A percentile compares a stretch with the other conserved stretches of the same genome.
Conservation (phyloP, 2,888 invertebrate species). For the Blastobasis lacticolella region DNA sequence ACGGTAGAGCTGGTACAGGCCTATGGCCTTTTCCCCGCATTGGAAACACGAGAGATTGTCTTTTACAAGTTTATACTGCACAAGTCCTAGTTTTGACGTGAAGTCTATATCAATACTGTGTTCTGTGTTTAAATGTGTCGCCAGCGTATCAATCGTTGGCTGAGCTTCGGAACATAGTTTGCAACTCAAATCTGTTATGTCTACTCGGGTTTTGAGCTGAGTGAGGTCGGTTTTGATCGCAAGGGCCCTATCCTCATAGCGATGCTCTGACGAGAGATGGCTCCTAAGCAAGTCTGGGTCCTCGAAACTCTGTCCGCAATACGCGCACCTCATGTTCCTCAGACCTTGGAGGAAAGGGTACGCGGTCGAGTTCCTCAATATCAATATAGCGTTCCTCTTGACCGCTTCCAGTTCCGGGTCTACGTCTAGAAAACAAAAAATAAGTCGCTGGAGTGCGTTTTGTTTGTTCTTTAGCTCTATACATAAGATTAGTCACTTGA, state of each 20-base stretch:
- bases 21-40: constrained; percentile 6
- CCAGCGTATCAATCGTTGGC: constrained; percentile 6
- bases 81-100: constrained; percentile 1
- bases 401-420: constrained; percentile 5
- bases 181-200: constrained; percentile 14
- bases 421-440: constrained; percentile 2
- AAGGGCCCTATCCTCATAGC: not conserved
- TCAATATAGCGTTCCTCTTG: constrained; percentile 44
- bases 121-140: constrained; percentile 8
- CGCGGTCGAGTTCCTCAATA: constrained; percentile 55
- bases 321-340: constrained; percentile 1
- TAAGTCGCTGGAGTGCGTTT: not conserved
- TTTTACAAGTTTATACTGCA: not conserved
- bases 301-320: constrained; percentile 41
- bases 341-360: constrained; percentile 38
- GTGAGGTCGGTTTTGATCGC: not conserved
- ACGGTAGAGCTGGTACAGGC: constrained; percentile 11
- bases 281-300: constrained; percentile 44
- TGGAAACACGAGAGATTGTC: not conserved
- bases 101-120: constrained; percentile 8
- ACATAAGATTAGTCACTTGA: no score
- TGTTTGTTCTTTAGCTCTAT: not conserved
- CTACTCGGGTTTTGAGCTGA: constrained; percentile 6
- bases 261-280: constrained; percentile 43
- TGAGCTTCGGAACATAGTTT: constrained; percentile 7